Evolutionary conservation across 1,140 invertebrate species (phyloP), one percentile per base, ranked within the genome.

Genomic region (Cydia fagiglandana): DNA sequence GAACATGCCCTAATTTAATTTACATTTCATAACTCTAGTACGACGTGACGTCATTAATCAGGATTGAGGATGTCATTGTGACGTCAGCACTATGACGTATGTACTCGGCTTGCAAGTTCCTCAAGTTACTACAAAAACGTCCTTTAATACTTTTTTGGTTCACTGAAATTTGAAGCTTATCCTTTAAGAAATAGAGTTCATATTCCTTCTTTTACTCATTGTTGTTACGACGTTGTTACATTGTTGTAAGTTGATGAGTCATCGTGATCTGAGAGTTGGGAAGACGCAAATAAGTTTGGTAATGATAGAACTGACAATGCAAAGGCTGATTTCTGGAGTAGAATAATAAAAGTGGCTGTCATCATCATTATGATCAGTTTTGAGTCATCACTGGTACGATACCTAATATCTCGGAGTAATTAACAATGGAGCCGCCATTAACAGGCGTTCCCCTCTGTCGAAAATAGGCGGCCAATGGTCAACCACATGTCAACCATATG

Each of bases 261-360:
- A 61, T 61, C 20, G n/a, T 61, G 56, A 61, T 61, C 24, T 61
- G 56, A 24, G 56, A 61, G 17, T 61, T 61, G 10, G 56, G 56
- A 61, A 61, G 56, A 61, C 56, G 56, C 56, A 61, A 61, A 61
- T 61, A 61, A 61, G 56, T 61, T 61, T 24, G 56, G 56, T 61
- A 61, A 61, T 61, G 56, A 61, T 61, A 12, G 56, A 61, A 61
- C 56, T 61, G 56, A 61, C 56, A 61, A 61, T 61, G 56, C 56
- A 61, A 12, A 61, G 56, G 56, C 56, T 61, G 56, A 61, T 61
- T 61, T 61, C 56, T 61, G 56, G 20, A 24, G 56, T 1, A 61
- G 17, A 12, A 61, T 61, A 61, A 61, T 24, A 56, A 56, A 56
- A 61, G 2, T 24, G 17, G 56, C 4, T 61, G 56, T 61, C 56